Percentiles rank a stretch among this genome's conserved stretches.
phyloP scores from a whole-genome alignment of 2,888 invertebrate genomes.

The Branchipolynoe longqiensis region DNA sequence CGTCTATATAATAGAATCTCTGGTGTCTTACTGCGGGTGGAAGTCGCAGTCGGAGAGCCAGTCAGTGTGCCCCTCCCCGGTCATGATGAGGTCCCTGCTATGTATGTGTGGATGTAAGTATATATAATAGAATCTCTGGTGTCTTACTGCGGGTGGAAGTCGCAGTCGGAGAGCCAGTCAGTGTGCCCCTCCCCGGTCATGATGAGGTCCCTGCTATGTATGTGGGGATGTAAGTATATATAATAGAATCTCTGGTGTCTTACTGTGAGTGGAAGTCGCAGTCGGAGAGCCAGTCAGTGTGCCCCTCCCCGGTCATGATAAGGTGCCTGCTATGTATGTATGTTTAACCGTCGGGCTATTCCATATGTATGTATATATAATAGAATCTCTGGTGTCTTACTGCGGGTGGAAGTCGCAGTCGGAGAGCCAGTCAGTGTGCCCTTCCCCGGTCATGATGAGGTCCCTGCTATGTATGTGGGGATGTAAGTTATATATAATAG shows the following conservation, averaged over 20 bases:
- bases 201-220: slow-evolving; percentile 80
- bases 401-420: slow-evolving; percentile 81
- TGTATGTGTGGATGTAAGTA: no score
- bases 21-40: no score
- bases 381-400: slow-evolving; percentile 70
- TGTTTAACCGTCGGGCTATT: no score
- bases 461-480: slow-evolving; percentile 80
- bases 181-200: slow-evolving; percentile 82
- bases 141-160: slow-evolving; percentile 81
- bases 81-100: no score
- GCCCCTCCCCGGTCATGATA: slow-evolving; percentile 82
- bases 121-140: background rate
- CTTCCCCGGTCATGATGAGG: slow-evolving; percentile 81
- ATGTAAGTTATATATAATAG: no score
- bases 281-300: slow-evolving; percentile 82
- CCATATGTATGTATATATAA: no score
- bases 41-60: no score
- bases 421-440: slow-evolving; percentile 82
- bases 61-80: no score
- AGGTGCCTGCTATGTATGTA: no score
- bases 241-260: slow-evolving; percentile 62
- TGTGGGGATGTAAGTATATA: no score
- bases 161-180: slow-evolving; percentile 82
- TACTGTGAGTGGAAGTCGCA: slow-evolving; percentile 82
- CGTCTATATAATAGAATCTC: no score